phyloP scores from a whole-genome alignment of 2,113 vertebrate species.

The Oncorhynchus tshawytscha region DNA sequence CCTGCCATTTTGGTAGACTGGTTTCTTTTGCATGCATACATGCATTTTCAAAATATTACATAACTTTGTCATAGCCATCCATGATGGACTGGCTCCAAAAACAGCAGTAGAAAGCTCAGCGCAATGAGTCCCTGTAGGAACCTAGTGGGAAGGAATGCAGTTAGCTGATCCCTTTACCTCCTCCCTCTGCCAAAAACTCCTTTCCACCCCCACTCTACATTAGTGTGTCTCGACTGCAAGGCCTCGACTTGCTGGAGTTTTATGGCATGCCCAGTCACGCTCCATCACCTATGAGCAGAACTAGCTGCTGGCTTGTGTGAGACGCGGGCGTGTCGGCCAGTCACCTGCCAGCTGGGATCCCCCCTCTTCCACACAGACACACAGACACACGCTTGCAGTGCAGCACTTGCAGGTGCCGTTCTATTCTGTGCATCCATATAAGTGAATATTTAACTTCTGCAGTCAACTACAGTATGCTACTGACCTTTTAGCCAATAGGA shows the following conservation, averaged over 20 bases:
- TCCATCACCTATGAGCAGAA: conserved; percentile 8
- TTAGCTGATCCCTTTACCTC: neutral
- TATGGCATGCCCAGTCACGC: neutral
- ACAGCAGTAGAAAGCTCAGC: neutral
- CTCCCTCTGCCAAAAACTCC: neutral
- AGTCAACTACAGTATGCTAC: too few relatives aligned
- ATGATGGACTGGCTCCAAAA: conserved; percentile 1
- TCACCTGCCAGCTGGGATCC: neutral
- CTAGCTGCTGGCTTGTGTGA: neutral
- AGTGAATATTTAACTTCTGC: neutral
- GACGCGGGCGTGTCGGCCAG: neutral
- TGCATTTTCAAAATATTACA: too few relatives aligned
- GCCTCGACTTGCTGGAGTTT: neutral
- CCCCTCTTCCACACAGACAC: neutral
- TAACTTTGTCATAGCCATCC: neutral
- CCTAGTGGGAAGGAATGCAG: conserved; percentile 12
- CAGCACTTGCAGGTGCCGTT: neutral
- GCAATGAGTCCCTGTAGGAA: conserved; percentile 5
- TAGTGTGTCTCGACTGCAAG: neutral
- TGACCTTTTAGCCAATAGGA: too few relatives aligned
- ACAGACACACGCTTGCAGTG: neutral
- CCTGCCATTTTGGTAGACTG: neutral
- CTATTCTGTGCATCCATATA: neutral
- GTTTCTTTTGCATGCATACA: too few relatives aligned
- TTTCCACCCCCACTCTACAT: neutral